Evolutionary conservation across 1,140 invertebrate genomes (phyloP).

Genomic region (Epicauta chinensis): DNA sequence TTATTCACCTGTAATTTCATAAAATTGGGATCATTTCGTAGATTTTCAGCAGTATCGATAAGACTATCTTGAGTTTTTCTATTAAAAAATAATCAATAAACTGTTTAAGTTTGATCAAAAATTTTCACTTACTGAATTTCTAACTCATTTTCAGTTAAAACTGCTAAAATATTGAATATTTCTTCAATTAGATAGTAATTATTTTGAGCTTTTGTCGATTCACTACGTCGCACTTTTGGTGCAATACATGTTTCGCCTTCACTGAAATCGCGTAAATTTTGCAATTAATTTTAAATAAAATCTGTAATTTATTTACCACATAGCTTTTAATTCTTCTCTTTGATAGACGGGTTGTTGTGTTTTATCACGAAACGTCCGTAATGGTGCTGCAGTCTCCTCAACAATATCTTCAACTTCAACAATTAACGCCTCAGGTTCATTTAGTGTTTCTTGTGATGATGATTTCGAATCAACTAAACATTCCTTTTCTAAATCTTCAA

Average conservation of each 20-base stretch:
- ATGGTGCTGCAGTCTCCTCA: constrained; percentile 57
- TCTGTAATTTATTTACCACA: constrained; percentile 28
- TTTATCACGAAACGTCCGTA: constrained; percentile 54
- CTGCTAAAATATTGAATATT: constrained; percentile 45
- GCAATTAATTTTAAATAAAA: background rate
- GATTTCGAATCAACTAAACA: constrained; percentile 34
- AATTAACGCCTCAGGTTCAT: constrained; percentile 57
- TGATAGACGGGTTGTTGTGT: constrained; percentile 62
- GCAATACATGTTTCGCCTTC: constrained; percentile 30
- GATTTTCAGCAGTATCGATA: constrained; percentile 4
- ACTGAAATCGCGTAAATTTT: constrained; percentile 17
- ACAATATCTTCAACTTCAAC: constrained; percentile 65
- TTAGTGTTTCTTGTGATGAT: constrained; percentile 33
- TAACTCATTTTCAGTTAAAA: constrained; percentile 45
- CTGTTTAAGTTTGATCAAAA: background rate
- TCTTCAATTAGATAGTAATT: constrained; percentile 49
- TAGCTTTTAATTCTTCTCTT: constrained; percentile 40
- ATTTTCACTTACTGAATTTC: constrained; percentile 42
- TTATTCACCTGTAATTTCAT: constrained; percentile 5
- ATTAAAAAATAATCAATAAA: background rate
- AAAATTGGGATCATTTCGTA: background rate
- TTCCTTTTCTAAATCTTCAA: constrained; percentile 53
- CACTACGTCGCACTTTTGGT: constrained; percentile 36
- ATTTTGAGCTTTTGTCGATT: constrained; percentile 41
- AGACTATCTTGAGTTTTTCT: constrained; percentile 19